Evolutionary conservation across 2,113 vertebrate species (phyloP), one percentile per base, ranked within the genome.

Genomic region (Carassius carassius): DNA sequence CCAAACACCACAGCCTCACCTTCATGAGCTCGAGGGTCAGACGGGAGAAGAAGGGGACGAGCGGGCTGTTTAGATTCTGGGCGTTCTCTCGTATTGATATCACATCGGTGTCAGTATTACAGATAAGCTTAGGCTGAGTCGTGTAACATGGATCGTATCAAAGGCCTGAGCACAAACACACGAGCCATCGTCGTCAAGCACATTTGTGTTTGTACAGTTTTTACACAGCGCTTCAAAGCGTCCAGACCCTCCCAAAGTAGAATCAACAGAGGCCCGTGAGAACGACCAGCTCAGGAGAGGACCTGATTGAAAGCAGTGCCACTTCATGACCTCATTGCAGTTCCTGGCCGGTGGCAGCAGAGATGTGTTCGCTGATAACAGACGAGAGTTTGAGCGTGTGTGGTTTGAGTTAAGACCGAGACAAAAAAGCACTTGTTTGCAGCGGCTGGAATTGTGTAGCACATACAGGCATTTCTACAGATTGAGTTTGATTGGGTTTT

Each of bases 1-100:
- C 94, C 94, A 95, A 94, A 90, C 89, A 92, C 91, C 90, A 93
- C 93, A 94, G 56, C 74, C 90, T 92, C 89, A 91, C 92, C 92
- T 94, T 91, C 84, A 78, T n/a, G 81, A 84, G 88, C 47, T 87
- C 82, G 63, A 84, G 88, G 91, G 92, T 92, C 91, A 91, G 79
- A 25, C 74, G 21, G 81, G 47, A 47, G 80, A 44, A 25, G 23
- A 25, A 54, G 69, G 73, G 85, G 81, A 76, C n/a, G 23, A 72
- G 3, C 51, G 84, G 60, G 83, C 67, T 94, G 93, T 94, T 94
- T 91, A 88, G 87, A 84, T 91, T 87, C 85, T 9, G 91, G 94
- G 94, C 86, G 93, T 93, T 29, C 88, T 84, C 51, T 84, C 63
- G 1, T 92, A 90, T 92, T 92, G 91, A 91, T 91, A 89, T 93